Evolutionary conservation across 2,797 vertebrate genomes (phyloP), one percentile per base, ranked within the genome.

Genomic region (Scolopax bukidnonensis): DNA sequence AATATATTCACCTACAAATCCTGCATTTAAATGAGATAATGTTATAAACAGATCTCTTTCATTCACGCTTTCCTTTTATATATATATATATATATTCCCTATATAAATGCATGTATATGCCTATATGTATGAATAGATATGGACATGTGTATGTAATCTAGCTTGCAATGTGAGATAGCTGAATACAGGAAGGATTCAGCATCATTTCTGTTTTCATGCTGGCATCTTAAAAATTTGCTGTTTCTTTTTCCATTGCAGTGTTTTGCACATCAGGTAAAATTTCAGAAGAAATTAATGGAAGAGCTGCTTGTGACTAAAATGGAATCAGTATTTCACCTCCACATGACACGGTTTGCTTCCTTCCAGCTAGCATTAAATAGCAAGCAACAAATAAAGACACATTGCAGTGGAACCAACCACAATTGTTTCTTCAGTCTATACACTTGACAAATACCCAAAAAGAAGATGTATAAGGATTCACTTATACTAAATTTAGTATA

Each of bases 401-500:
- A 95, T 95, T 97, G 85, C 88, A 81, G 78, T 79, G 53, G 84
- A 84, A 94, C 92, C 70, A 91, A 97, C 93, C 87, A 92, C 95
- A 95, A 91, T 94, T 74, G 96, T 97, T 96, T 98, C 78, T 87
- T 87, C 91, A 95, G 81, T 93, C 89, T 95, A 68, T 65, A 89
- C 63, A 24, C 79, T 96, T 97, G 97, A 98, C 90, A 95, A 98
- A 97, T 97, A 94, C 53, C 64, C 69, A 92, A 41, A 80, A 97
- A 97, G 87, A 97, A 97, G 97, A 97, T 97, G 67, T 96, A 97
- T 97, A 97, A 96, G 50, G 32, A 97, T 97, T 97, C 94, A 82
- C 67, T 96, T 95, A 92, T 94, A 97, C 91, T 97, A 98, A 98
- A 98, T 97, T 98, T 97, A 91, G 84, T 96, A 95, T 96, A 89